Percentiles rank a stretch among this genome's conserved stretches.
phyloP scores from a whole-genome alignment of 2,797 vertebrate species.

The Micromesistius poutassou region DNA sequence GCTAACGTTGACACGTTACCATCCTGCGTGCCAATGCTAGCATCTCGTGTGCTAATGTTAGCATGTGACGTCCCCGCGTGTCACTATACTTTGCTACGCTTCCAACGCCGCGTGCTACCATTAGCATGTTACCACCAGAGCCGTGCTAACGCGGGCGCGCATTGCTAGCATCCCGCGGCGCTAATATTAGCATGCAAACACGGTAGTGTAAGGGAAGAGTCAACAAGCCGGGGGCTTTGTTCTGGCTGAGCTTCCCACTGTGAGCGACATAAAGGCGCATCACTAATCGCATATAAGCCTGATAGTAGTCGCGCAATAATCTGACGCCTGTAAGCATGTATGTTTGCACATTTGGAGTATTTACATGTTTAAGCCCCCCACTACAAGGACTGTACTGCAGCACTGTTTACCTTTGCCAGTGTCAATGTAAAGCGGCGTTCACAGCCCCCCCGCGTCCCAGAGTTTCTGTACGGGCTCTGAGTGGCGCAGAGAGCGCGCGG shows the following conservation, averaged over 20 bases:
- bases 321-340: neutral
- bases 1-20: too few relatives aligned
- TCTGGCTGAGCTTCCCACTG: neutral
- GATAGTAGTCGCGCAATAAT: neutral
- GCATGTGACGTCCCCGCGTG: too few relatives aligned
- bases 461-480: neutral
- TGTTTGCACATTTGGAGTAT: constrained; percentile 1
- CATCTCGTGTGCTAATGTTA: too few relatives aligned
- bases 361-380: neutral
- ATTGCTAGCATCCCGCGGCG: too few relatives aligned
- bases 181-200: neutral
- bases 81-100: too few relatives aligned
- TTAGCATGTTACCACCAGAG: too few relatives aligned
- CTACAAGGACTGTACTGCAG: neutral
- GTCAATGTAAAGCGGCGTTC: neutral
- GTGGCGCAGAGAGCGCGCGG: too few relatives aligned
- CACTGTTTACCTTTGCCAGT: neutral
- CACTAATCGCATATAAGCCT: neutral
- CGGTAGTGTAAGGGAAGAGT: neutral
- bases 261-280: neutral
- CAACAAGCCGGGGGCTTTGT: neutral
- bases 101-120: too few relatives aligned
- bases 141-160: too few relatives aligned
- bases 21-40: too few relatives aligned
- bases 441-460: neutral